phyloP scores from a whole-genome alignment of 2,888 invertebrate species.

The Brachypalpus laphriformis region DNA sequence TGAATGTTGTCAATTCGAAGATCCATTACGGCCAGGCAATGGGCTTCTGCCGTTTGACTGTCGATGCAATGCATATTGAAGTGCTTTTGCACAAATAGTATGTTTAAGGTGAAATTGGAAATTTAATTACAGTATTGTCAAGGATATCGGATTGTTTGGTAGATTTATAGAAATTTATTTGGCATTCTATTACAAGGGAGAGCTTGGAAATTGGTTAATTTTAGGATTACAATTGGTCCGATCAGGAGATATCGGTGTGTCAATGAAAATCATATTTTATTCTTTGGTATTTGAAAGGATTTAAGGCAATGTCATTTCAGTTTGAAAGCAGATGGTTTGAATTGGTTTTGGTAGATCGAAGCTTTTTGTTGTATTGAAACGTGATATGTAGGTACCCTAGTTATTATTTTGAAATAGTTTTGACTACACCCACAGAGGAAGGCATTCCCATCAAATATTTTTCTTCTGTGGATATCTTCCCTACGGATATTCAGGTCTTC shows the following conservation, averaged over 20 bases:
- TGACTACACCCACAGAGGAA: no score
- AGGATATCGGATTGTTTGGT: constrained; percentile 27
- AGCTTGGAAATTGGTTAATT: neutral
- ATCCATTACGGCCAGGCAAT: constrained; percentile 22
- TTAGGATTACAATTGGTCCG: neutral
- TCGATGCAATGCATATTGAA: neutral
- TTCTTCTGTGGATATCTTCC: no score
- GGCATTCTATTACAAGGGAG: neutral
- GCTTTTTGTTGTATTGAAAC: no score
- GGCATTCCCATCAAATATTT: no score
- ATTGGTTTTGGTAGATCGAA: no score
- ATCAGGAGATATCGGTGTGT: neutral
- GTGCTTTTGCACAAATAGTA: neutral
- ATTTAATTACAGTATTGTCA: constrained; percentile 35
- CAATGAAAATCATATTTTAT: neutral
- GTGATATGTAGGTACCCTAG: no score
- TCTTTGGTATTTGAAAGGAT: neutral
- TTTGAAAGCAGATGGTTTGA: no score
- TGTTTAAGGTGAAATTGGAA: neutral
- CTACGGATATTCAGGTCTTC: no score
- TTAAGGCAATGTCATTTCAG: neutral
- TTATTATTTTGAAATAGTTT: no score
- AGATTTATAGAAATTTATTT: constrained; percentile 10
- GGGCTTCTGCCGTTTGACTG: constrained; percentile 5
- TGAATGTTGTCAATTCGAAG: constrained; percentile 18